Evolutionary conservation across 2,888 invertebrate species (phyloP).

Genomic region (Standfussiana lucernea): DNA sequence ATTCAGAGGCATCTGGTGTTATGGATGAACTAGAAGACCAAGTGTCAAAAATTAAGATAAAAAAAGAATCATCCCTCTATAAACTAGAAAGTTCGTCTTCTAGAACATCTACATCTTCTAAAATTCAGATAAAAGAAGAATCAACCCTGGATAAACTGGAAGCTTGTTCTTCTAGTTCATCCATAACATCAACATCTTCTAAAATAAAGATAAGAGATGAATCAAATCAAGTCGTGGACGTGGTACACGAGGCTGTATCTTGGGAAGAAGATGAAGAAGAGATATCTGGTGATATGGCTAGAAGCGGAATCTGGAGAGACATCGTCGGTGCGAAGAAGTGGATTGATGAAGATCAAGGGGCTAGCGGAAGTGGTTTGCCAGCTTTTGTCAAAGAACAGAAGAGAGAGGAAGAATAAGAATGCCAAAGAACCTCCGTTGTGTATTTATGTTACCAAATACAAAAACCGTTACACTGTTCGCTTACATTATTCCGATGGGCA

Average conservation of each 20-base stretch:
- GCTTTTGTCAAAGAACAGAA: slow-evolving; percentile 25
- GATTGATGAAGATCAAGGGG: slow-evolving; percentile 76
- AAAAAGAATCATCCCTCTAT: no score
- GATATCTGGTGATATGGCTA: slow-evolving; percentile 26
- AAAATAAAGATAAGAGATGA: slow-evolving; percentile 40
- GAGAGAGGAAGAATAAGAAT: neutral
- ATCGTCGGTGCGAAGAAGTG: slow-evolving; percentile 67
- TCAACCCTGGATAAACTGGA: no score
- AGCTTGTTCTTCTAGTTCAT: no score
- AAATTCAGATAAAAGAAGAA: no score
- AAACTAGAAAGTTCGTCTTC: no score
- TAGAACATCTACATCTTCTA: no score
- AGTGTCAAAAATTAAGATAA: no score
- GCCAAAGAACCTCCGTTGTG: neutral
- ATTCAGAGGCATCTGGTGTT: neutral
- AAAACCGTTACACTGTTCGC: neutral
- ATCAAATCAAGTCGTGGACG: slow-evolving; percentile 32
- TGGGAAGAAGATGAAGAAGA: slow-evolving; percentile 73
- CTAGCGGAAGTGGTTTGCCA: slow-evolving; percentile 46
- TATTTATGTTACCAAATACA: neutral
- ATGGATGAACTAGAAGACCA: slow-evolving; percentile 13
- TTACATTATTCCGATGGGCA: no score
- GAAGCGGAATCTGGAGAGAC: slow-evolving; percentile 68
- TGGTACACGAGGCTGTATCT: slow-evolving; percentile 63
- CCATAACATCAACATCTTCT: no score